Conservation (phyloP, 2,888 invertebrate genomes). For the Gari tellinella region DNA sequence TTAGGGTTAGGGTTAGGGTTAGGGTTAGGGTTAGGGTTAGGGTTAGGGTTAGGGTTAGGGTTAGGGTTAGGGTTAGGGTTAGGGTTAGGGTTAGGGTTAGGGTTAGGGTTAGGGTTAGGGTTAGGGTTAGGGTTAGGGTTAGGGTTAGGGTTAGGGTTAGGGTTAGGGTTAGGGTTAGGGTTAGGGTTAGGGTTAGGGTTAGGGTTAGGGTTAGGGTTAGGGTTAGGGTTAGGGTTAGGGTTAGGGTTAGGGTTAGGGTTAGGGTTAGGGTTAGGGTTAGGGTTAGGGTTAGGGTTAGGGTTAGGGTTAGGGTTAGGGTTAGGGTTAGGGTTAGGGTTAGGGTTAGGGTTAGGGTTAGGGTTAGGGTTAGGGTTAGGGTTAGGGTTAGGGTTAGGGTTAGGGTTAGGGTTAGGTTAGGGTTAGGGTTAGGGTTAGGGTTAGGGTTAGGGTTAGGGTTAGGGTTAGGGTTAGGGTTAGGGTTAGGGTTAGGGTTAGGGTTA, state of each 20-base stretch:
- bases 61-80: conserved; percentile 38
- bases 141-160: conserved; percentile 33
- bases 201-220: conserved; percentile 64
- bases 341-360: conserved; percentile 58
- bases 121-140: conserved; percentile 40
- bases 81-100: conserved; percentile 42
- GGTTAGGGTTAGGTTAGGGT: conserved; percentile 66
- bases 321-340: conserved; percentile 56
- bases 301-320: conserved; percentile 42
- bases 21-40: conserved; percentile 59
- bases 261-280: conserved; percentile 66
- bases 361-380: conserved; percentile 50
- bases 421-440: conserved; percentile 64
- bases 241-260: conserved; percentile 56
- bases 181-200: conserved; percentile 68
- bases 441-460: conserved; percentile 59
- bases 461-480: no score
- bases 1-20: conserved; percentile 60
- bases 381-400: conserved; percentile 54
- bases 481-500: no score
- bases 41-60: conserved; percentile 54
- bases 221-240: conserved; percentile 65
- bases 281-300: conserved; percentile 56
- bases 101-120: conserved; percentile 45
- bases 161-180: conserved; percentile 50